phyloP scores from a whole-genome alignment of 2,888 invertebrate species.

The Lepas anatifera region DNA sequence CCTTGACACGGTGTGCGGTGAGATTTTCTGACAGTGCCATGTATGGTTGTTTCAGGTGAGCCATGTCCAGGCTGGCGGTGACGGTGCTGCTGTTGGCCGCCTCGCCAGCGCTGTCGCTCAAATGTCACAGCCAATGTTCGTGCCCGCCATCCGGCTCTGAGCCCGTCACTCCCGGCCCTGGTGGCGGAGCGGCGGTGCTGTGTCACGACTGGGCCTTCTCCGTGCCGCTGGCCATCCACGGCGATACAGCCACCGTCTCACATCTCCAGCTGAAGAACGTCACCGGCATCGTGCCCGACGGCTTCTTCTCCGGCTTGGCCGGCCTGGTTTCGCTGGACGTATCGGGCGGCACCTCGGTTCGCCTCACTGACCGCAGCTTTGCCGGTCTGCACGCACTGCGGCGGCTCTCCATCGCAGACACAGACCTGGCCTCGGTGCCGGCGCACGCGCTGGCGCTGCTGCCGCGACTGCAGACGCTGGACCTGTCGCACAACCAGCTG shows the following conservation, averaged over 20 bases:
- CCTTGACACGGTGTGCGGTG: too few relatives aligned
- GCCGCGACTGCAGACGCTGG: background rate
- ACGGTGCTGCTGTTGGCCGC: too few relatives aligned
- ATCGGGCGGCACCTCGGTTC: background rate
- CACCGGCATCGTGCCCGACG: background rate
- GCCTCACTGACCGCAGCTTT: background rate
- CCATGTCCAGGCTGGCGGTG: too few relatives aligned
- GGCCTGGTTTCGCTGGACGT: background rate
- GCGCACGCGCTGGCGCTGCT: constrained; percentile 1
- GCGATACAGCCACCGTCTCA: background rate
- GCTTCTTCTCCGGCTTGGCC: background rate
- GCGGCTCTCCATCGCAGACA: background rate
- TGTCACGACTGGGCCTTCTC: background rate
- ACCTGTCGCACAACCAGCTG: background rate
- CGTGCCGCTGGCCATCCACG: background rate
- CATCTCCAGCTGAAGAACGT: background rate
- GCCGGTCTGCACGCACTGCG: background rate
- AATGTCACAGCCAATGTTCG: too few relatives aligned
- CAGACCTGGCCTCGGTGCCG: background rate
- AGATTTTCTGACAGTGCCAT: too few relatives aligned
- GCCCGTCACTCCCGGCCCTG: too few relatives aligned
- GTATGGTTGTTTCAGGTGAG: too few relatives aligned
- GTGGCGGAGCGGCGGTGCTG: background rate
- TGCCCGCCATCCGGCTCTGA: too few relatives aligned
- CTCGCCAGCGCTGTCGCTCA: too few relatives aligned